Evolutionary conservation across 2,797 vertebrate species (phyloP).

Genomic region (Clarias platycephalus): DNA sequence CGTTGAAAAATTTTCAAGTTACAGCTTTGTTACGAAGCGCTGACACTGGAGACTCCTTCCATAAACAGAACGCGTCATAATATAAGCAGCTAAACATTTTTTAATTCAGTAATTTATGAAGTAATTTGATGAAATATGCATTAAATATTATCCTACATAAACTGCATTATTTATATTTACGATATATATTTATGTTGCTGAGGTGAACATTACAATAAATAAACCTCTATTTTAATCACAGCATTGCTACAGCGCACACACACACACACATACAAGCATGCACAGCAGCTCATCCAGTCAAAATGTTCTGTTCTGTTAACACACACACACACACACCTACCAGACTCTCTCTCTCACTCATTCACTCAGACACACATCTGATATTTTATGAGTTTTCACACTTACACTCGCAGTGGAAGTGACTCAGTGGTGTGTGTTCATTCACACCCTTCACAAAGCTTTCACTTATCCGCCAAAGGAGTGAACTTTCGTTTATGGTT

Average conservation of each 20-base stretch:
- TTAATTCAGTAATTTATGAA: too few species aligned
- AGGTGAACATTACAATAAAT: neutral
- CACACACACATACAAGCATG: constrained; percentile 3
- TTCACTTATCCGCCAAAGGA: constrained; percentile 37
- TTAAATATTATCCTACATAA: too few species aligned
- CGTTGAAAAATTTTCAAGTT: neutral
- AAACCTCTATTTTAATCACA: neutral
- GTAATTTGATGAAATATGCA: too few species aligned
- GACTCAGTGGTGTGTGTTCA: constrained; percentile 44
- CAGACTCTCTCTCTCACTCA: neutral
- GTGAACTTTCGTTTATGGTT: constrained; percentile 42
- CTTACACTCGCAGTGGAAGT: constrained; percentile 38
- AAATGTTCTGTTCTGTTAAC: neutral
- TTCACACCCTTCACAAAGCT: constrained; percentile 38
- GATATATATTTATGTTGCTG: too few species aligned
- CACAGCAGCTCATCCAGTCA: neutral
- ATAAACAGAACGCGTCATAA: neutral
- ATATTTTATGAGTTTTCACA: constrained; percentile 28
- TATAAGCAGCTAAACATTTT: too few species aligned
- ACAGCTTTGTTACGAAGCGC: neutral
- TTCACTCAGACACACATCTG: constrained; percentile 11
- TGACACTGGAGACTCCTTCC: neutral
- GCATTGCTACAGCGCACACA: neutral
- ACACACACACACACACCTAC: neutral
- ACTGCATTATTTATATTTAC: too few species aligned